phyloP scores from a whole-genome alignment of 2,888 invertebrate genomes.

The Beris chalybata region DNA sequence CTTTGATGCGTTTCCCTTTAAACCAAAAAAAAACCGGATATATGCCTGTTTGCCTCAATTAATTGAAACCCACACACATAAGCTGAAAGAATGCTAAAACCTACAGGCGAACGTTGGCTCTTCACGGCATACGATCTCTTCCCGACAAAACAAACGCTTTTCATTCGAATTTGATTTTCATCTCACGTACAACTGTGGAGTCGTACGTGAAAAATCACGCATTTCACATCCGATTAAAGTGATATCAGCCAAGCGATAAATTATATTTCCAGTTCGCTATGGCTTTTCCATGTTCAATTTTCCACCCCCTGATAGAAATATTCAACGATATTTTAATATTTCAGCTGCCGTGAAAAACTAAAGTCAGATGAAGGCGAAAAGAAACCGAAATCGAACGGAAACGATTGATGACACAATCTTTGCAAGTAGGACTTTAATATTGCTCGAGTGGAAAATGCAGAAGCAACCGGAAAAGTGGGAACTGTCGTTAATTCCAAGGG shows the following conservation, averaged over 20 bases:
- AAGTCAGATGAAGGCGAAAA: no score
- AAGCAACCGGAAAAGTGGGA: no score
- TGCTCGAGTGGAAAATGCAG: no score
- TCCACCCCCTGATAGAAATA: background rate
- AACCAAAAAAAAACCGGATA: no score
- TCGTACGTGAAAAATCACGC: conserved; percentile 38
- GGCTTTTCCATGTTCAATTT: conserved; percentile 33
- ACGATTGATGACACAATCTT: background rate
- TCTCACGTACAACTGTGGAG: conserved; percentile 37
- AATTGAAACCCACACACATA: no score
- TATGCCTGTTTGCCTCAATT: no score
- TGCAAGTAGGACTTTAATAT: no score
- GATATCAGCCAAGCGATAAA: conserved; percentile 38
- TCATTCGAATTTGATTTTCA: conserved; percentile 34
- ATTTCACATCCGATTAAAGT: conserved; percentile 38
- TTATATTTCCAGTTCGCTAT: conserved; percentile 36
- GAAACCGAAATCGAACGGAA: background rate
- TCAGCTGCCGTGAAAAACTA: background rate
- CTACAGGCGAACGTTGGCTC: no score
- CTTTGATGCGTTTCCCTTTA: no score
- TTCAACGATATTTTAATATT: conserved; percentile 22
- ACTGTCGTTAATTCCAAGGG: no score
- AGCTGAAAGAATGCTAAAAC: no score
- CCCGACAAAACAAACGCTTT: conserved; percentile 27
- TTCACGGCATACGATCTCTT: no score